A percentile compares a stretch with the other conserved stretches of the same genome.
Evolutionary conservation across 1,140 invertebrate species (phyloP).

Genomic region (Drosophila repleta): DNA sequence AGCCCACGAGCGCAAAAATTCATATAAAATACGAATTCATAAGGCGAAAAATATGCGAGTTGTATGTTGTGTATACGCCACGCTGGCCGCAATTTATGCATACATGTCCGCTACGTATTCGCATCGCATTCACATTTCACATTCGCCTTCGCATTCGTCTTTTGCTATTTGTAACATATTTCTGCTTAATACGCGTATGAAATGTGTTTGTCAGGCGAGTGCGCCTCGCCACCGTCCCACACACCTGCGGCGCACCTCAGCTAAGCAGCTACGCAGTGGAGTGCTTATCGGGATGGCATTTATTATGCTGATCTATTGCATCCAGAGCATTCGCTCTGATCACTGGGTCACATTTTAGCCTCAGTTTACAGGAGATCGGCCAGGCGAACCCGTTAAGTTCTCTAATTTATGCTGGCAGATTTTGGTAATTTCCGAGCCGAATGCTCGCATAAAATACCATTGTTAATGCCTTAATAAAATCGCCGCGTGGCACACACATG

Average conservation of each 20-base stretch:
- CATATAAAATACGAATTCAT: conserved; percentile 82
- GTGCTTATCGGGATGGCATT: background rate
- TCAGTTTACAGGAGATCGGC: too few species aligned
- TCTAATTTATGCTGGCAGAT: background rate
- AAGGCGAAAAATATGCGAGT: conserved; percentile 75
- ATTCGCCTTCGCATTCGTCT: conserved; percentile 4
- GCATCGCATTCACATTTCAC: background rate
- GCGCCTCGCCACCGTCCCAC: conserved; percentile 13
- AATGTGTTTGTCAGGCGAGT: conserved; percentile 38
- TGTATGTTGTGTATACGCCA: conserved; percentile 63
- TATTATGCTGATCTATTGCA: too few species aligned
- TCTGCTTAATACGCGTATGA: conserved; percentile 21
- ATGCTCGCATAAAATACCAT: conserved; percentile 64
- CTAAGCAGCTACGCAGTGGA: background rate
- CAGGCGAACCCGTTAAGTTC: background rate
- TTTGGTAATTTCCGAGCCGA: conserved; percentile 21
- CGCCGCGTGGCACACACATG: conserved; percentile 60
- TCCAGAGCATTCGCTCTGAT: too few species aligned
- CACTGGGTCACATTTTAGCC: too few species aligned
- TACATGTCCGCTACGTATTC: conserved; percentile 53
- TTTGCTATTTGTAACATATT: conserved; percentile 41
- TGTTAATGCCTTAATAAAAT: conserved; percentile 76
- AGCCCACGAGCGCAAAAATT: conserved; percentile 48
- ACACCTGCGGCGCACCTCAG: conserved; percentile 5
- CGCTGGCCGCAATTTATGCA: conserved; percentile 77